Base-by-base conservation (phyloP, 2,888 invertebrate species). In the Xestia ashworthii region DNA sequence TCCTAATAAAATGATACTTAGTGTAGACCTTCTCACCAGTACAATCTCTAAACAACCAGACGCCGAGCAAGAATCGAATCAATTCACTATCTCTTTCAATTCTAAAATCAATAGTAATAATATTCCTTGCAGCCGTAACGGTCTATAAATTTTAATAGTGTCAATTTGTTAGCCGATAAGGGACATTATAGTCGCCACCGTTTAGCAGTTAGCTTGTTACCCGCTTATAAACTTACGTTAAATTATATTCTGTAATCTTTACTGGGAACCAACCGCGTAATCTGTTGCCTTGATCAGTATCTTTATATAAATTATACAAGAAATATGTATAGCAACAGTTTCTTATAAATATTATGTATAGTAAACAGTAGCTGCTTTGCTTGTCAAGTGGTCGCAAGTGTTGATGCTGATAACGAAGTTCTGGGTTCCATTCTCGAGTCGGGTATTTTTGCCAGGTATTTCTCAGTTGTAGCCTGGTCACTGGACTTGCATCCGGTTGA, bases 91-190 rank as follows among this genome's bases (percentile, higher is more conserved):
- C n/a, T 46, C 72, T 66, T 50, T 72, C 41, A 50, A 53, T 50
- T 53, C 66, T 32, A 67, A 71, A 73, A n/a, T 58, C 60, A 58
- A 71, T 71, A 77, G 65, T 25, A 67, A 67, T 71, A 78, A 44
- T 50, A 68, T 5, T 44, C 60, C 44, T 44, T 12, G 74, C 48
- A 67, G 55, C 12, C 14, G 46, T 60, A 67, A 66, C 71, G 55
- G 74, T 50, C 16, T 12, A 71, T 83, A 77, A 71, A 77, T 71
- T 53, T 22, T 71, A 78, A 84, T 78, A 78, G 81, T 74, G 84
- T 71, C 81, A 84, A 78, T 84, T 83, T 81, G 81, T 81, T 73
- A 58, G 25, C 3, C 55, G 84, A 84, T 84, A 78, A 78, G 25
- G 38, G 53, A 64, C 73, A 73, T 80, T 72, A 83, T 3, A 50